Evolutionary conservation across 2,888 invertebrate species (phyloP).

Genomic region (Rutpela maculata): DNA sequence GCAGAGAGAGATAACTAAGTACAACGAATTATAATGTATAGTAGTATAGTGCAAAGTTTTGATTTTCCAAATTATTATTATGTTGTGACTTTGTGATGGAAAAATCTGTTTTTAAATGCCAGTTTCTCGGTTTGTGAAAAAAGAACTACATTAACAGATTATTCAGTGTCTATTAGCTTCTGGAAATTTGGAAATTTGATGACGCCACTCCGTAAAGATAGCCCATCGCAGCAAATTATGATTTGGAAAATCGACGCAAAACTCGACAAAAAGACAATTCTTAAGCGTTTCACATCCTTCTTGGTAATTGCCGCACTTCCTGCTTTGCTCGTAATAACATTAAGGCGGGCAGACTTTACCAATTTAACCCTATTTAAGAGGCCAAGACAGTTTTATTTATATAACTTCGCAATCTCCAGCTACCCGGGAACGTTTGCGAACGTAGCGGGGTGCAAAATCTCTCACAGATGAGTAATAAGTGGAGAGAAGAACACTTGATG

Average conservation of each 20-base stretch:
- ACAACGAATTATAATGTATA: too few species aligned
- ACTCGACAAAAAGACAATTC: neutral
- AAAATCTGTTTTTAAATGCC: too few species aligned
- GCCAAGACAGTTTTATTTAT: conserved; percentile 33
- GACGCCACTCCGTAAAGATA: neutral
- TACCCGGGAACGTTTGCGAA: conserved; percentile 1
- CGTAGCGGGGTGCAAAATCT: conserved; percentile 15
- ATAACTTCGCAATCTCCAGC: conserved; percentile 13
- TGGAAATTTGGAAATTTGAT: neutral
- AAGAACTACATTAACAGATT: too few species aligned
- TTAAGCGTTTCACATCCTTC: neutral
- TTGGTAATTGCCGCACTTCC: conserved; percentile 22
- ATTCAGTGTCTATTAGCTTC: too few species aligned
- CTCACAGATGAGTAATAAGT: conserved; percentile 21
- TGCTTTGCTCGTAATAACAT: conserved; percentile 12
- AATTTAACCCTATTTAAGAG: conserved; percentile 31
- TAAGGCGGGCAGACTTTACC: conserved; percentile 9
- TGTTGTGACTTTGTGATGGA: too few species aligned
- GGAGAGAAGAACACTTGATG: conserved; percentile 1
- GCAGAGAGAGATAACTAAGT: too few species aligned
- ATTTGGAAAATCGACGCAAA: neutral
- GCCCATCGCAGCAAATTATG: neutral
- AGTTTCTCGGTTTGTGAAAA: too few species aligned
- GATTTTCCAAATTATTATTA: too few species aligned
- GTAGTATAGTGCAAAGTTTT: too few species aligned